These are phyloP conservation scores for Speoplatyrhinus poulsoni DNA, from an alignment of 2,113 vertebrate genomes.

Conservation along the genomic window DNA sequence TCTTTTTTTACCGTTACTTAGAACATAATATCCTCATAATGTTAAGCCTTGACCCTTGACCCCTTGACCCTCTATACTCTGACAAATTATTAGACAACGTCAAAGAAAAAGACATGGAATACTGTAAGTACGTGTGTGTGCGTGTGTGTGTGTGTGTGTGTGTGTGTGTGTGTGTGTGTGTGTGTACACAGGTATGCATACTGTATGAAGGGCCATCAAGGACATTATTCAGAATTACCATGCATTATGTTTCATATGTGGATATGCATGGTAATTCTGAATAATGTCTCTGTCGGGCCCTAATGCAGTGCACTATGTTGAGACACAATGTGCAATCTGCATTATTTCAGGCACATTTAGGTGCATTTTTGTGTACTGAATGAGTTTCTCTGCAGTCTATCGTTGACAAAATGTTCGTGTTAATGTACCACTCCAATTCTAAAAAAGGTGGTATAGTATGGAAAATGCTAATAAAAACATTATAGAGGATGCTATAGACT, in stretches of 20 bases:
- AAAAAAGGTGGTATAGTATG: too few relatives aligned
- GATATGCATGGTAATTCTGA: background rate
- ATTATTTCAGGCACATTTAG: too few relatives aligned
- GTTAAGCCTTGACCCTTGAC: constrained; percentile 55
- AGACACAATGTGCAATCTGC: too few relatives aligned
- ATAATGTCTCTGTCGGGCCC: background rate
- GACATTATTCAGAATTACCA: background rate
- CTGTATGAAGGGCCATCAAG: background rate
- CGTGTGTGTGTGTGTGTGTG: constrained; percentile 16
- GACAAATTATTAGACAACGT: constrained; percentile 51
- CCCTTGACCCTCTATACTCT: constrained; percentile 49
- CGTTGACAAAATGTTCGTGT: too few relatives aligned
- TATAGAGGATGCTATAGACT: too few relatives aligned
- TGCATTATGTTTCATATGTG: background rate
- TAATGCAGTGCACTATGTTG: too few relatives aligned
- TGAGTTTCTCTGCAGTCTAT: too few relatives aligned
- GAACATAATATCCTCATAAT: constrained; percentile 63
- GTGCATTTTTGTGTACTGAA: too few relatives aligned
- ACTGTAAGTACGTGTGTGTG: constrained; percentile 37
- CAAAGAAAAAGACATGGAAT: constrained; percentile 65
- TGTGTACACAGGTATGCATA: constrained; percentile 2
- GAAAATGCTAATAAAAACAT: too few relatives aligned
- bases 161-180: constrained; percentile 11
- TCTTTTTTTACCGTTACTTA: constrained; percentile 55
- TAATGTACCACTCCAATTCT: too few relatives aligned